Conservation (phyloP, 2,797 vertebrate species). For the Muraenolepis orangiensis region DNA sequence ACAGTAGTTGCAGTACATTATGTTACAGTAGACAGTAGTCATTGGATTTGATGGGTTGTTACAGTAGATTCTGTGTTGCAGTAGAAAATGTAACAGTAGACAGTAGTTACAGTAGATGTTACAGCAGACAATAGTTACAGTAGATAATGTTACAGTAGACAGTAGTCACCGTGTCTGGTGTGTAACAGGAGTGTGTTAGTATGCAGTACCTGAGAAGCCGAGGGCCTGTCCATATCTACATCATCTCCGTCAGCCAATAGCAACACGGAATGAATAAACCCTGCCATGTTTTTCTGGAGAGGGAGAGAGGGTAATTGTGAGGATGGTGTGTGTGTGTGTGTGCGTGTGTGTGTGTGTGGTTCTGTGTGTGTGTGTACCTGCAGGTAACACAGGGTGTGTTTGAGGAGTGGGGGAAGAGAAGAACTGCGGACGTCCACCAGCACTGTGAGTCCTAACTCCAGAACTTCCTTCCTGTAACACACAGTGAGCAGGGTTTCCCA, state of each 20-base stretch:
- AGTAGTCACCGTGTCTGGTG: background rate
- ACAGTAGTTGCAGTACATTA: background rate
- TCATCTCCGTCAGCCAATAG: slow-evolving; percentile 78
- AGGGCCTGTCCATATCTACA: slow-evolving; percentile 70
- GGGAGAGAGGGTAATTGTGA: background rate
- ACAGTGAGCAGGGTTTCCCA: slow-evolving; percentile 1
- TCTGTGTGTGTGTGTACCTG: slow-evolving; percentile 71
- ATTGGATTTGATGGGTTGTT: too few species aligned
- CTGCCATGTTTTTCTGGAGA: slow-evolving; percentile 73
- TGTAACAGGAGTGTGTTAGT: background rate
- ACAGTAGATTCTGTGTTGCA: background rate
- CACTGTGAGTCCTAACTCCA: slow-evolving; percentile 78
- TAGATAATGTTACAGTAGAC: background rate
- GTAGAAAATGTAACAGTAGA: background rate
- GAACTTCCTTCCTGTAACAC: slow-evolving; percentile 76
- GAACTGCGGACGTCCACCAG: slow-evolving; percentile 85
- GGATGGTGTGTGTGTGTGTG: background rate
- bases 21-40: too few species aligned
- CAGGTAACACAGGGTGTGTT: slow-evolving; percentile 70
- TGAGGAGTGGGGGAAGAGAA: slow-evolving; percentile 78
- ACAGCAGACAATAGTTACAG: too few species aligned
- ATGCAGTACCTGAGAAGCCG: slow-evolving; percentile 76
- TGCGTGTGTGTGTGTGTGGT: background rate
- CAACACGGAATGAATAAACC: slow-evolving; percentile 77
- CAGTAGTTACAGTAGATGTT: background rate